Evolutionary conservation across 2,797 vertebrate genomes (phyloP), one percentile per base, ranked within the genome.

Genomic region (Enteromius thamalakanensis): DNA sequence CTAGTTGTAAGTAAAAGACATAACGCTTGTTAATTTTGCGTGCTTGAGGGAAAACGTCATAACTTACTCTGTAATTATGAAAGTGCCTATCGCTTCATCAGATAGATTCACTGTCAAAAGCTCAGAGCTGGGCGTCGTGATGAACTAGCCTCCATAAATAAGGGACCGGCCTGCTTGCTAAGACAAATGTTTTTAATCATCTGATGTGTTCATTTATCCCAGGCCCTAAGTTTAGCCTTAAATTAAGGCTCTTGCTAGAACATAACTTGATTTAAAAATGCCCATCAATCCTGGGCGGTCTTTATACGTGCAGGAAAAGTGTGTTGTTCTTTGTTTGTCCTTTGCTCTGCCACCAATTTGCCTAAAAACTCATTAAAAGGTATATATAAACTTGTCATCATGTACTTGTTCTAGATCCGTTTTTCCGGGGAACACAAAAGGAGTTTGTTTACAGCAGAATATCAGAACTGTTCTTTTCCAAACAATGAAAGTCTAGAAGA

Each of bases 161-260:
- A 96, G 94, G 93, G 91, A 90, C 90, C 92, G 80, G 86, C 90
- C 87, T 92, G 93, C 93, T 92, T 90, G 83, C 91, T 90, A 95
- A 96, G 95, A 96, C 94, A 94, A 96, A 96, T 96, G 94, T 93
- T 94, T 95, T 96, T 96, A 96, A 96, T 96, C 95, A 95, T 95
- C 94, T 95, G 95, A 96, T 95, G 95, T 90, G 93, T 91, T 96
- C 93, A 96, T 96, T 95, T 96, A 95, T 96, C 92, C 93, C 84
- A 91, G 92, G 94, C 92, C 80, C 92, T 93, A 95, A 94, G 93
- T 94, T 95, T 94, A 94, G 92, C 93, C 90, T 92, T 96, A 96
- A 95, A 96, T 95, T 95, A 96, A 95, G 93, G 92, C 89, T 91
- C 91, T 93, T 92, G 92, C 92, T 87, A 92, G 93, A 94, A 91